Base-by-base conservation (phyloP, 2,888 invertebrate species). In the Venustoraphidia nigricollis region DNA sequence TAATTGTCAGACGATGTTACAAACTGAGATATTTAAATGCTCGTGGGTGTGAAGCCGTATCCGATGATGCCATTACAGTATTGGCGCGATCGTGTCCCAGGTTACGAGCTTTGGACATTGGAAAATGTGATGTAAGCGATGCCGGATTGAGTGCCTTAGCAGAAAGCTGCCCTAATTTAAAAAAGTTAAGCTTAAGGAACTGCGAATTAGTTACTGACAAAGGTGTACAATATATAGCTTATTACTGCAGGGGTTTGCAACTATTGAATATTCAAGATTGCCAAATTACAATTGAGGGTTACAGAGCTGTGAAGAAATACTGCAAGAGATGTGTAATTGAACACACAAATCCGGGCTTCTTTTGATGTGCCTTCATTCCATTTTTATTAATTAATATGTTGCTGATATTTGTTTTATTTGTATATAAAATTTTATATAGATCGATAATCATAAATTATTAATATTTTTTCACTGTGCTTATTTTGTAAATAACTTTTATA, bases 221-320 rank as follows among this genome's bases (percentile, higher is more conserved):
- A 47, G 94, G 94, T 0, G 76, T 89, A 36, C 88, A 90, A 64
- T 82, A 84, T 46, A 78, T 94, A 9, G 91, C 93, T 0, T 90
- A 91, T 63, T 89, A 89, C 63, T 92, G 92, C 59, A 75, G 90
- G 40, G 90, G 90, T 0, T 70, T 94, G 38, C 89, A 90, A 49
- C 93, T 93, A 62, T 72, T 94, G 9, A 93, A 93, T 63, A 92
- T 94, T 53, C 92, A 93, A 60, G 93, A 93, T 65, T 93, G 93
- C 52, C 86, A 89, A 51, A 84, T 94, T 55, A 88, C 92, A 5
- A 69, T 89, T 41, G 81, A 92, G 56, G 92, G 92, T 0, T 93
- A 93, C 63, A 71, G 89, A 57, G 90, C 91, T 6, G 90, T 94
- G 41, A 92, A 92, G 66, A 88, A 87, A 62, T 91, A 88, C 63